Conservation (phyloP, 2,113 vertebrate genomes). For the Silurus meridionalis region DNA sequence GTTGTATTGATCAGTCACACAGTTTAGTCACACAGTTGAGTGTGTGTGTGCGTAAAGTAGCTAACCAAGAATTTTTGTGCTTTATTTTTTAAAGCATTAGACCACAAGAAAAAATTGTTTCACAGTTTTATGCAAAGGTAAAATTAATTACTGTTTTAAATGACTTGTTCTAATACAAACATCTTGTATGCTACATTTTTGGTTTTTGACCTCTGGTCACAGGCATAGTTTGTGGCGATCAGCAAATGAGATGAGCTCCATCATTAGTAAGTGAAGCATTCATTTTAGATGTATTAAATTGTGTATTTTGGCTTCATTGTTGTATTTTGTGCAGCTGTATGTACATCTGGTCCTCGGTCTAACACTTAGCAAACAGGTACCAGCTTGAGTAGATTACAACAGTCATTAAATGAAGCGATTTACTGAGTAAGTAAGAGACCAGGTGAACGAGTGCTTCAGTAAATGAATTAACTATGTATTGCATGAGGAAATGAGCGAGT, state of each 20-base stretch:
- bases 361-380: not conserved
- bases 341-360: not conserved
- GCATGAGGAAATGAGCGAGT: not conserved
- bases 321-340: not conserved
- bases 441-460: conserved; percentile 3
- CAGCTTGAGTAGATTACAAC: not conserved
- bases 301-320: not conserved
- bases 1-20: no score
- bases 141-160: not conserved
- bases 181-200: not conserved
- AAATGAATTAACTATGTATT: not conserved
- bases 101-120: not conserved
- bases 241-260: not conserved
- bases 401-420: not conserved
- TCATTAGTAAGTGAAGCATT: not conserved
- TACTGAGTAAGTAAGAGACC: not conserved
- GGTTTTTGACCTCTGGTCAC: not conserved
- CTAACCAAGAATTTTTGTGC: no score
- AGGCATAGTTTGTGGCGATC: not conserved
- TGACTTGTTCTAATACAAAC: not conserved
- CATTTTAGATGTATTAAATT: not conserved
- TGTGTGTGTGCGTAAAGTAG: no score
- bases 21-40: no score
- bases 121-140: not conserved
- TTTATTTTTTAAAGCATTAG: not conserved